Conservation (phyloP, 2,113 vertebrate species). For the Poeciliopsis turrubarensis region DNA sequence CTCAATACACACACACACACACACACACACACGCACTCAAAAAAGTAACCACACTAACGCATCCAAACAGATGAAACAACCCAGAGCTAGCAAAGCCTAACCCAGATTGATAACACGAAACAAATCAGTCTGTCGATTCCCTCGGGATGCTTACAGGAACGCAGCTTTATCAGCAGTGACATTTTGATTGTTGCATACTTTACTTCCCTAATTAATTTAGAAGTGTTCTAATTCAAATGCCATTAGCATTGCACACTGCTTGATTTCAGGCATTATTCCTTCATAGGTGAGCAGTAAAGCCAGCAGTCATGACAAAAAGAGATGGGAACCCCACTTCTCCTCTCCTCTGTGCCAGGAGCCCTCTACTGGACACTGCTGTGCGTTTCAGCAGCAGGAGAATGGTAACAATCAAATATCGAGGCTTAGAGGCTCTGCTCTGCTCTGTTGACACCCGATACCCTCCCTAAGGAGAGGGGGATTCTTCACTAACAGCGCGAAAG, state of each 20-base stretch:
- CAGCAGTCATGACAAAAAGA: constrained; percentile 57
- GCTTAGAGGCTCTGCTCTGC: constrained; percentile 44
- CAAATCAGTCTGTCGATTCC: constrained; percentile 73
- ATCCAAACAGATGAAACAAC: constrained; percentile 52
- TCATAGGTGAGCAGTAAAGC: constrained; percentile 57
- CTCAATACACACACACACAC: constrained; percentile 58
- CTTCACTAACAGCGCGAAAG: constrained; percentile 36
- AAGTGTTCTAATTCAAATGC: constrained; percentile 72
- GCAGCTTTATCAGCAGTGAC: constrained; percentile 69
- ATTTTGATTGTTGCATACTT: constrained; percentile 71
- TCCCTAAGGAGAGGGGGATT: constrained; percentile 29
- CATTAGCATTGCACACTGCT: constrained; percentile 68
- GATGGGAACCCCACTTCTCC: constrained; percentile 23
- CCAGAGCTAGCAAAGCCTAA: constrained; percentile 70
- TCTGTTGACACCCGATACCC: constrained; percentile 42
- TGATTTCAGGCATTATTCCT: constrained; percentile 70
- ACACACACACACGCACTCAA: constrained; percentile 48
- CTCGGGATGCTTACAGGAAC: constrained; percentile 52
- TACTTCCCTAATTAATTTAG: constrained; percentile 72
- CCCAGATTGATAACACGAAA: constrained; percentile 77
- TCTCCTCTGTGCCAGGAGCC: constrained; percentile 51
- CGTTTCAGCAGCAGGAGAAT: constrained; percentile 39
- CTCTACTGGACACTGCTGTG: constrained; percentile 65
- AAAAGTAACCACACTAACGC: constrained; percentile 34
- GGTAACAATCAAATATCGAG: constrained; percentile 41